Base-by-base conservation (phyloP, 2,113 vertebrate genomes). In the Rhinoderma darwinii region DNA sequence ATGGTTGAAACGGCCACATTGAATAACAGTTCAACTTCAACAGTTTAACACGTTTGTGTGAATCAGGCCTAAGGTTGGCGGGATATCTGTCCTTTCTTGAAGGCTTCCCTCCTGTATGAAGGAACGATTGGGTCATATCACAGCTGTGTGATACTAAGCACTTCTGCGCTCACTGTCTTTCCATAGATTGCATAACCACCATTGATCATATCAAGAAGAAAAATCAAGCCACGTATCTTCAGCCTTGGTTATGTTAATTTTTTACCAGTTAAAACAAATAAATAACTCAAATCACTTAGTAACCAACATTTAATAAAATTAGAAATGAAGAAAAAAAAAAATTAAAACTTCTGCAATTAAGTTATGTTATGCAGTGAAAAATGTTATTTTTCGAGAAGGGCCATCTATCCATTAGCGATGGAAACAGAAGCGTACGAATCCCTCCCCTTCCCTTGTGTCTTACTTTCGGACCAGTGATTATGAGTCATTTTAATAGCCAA, bases 401-500 rank as follows among this genome's bases (percentile, higher is more conserved):
- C 25, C 22, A 51, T 7, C 41, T 51, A 68, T n/a, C 30, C 66
- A 85, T 85, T 66, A 85, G 35, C 25, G 44, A 27, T 44, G 43
- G n/a, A 87, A 74, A 27, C 32, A 81, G 22, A 22, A 73, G 41
- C 43, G 68, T 20, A 25, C 61, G 14, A 37, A 37, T 63, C 66
- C 51, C 47, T 27, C 66, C 68, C 86, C 32, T 12, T 73, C 82
- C 51, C 15, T 32, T 80, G 59, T 35, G 41, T 73, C 35, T 86
- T 75, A 56, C 51, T 74, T 82, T 61, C 70, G 37, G 41, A 41
- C 47, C 35, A 27, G 56, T 87, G 86, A 87, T 87, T 87, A 81
- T 87, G 86, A 82, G 86, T 82, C 86, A 82, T 87, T 87, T 82
- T 87, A 82, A 87, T 81, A 59, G 86, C 61, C 70, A 54, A 59